Percentiles rank a stretch among this genome's conserved stretches.
These are phyloP conservation scores for Bombus sibiricus DNA, from an alignment of 1,140 invertebrate genomes.

Conservation along the genomic window DNA sequence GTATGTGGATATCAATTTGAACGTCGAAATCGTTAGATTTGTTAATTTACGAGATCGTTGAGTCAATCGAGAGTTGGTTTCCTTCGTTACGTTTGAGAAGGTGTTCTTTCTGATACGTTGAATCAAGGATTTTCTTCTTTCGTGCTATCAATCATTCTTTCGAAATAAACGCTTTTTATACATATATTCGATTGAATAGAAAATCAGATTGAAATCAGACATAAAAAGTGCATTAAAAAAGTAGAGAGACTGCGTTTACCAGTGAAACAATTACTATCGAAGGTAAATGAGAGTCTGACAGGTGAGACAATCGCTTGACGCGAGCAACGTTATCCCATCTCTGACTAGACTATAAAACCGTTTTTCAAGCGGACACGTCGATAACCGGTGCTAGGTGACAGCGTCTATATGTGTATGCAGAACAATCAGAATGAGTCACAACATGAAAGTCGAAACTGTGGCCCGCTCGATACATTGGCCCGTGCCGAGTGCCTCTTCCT, in stretches of 20 bases:
- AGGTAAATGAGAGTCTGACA: background rate
- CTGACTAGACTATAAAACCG: slow-evolving; percentile 9
- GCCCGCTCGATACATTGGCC: slow-evolving; percentile 44
- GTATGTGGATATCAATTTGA: background rate
- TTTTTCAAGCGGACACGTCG: slow-evolving; percentile 19
- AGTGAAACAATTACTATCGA: background rate
- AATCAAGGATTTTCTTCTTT: no score
- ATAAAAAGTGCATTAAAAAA: background rate
- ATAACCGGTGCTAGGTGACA: slow-evolving; percentile 48
- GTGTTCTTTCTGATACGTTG: no score
- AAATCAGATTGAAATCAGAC: background rate
- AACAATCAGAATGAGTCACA: slow-evolving; percentile 39
- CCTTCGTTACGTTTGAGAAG: background rate
- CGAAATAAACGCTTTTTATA: background rate
- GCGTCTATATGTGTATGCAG: slow-evolving; percentile 33
- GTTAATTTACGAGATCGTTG: background rate
- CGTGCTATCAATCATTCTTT: background rate
- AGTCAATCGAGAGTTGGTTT: background rate
- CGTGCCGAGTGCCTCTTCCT: slow-evolving; percentile 22
- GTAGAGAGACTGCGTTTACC: background rate
- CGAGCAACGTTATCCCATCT: background rate
- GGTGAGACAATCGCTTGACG: background rate
- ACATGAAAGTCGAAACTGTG: slow-evolving; percentile 49
- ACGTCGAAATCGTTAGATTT: background rate
- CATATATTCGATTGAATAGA: background rate